These are phyloP conservation scores for Pempheris klunzingeri DNA, from an alignment of 2,797 vertebrate genomes.

Conservation along the genomic window DNA sequence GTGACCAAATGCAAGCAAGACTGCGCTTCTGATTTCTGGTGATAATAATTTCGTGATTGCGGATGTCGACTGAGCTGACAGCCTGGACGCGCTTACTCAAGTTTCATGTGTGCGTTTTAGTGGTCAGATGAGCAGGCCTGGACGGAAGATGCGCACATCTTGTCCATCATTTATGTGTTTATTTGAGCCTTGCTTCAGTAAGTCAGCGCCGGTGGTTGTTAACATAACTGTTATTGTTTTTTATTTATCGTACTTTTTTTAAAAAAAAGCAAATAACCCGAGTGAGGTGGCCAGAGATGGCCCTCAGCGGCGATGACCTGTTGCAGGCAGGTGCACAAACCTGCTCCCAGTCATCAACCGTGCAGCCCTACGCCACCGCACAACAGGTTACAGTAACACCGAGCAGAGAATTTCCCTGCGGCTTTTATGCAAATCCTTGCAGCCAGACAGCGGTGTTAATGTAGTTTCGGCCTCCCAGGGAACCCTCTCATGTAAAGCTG, in stretches of 20 bases:
- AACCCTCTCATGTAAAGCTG: conserved; percentile 1
- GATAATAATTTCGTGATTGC: conserved; percentile 41
- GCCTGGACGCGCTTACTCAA: conserved; percentile 13
- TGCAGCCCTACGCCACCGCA: conserved; percentile 14
- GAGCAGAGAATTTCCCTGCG: conserved; percentile 37
- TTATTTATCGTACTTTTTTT: background rate
- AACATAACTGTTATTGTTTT: background rate
- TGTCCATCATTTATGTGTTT: background rate
- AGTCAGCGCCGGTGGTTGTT: no score
- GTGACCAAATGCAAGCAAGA: background rate
- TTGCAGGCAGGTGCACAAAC: conserved; percentile 69
- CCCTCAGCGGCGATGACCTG: conserved; percentile 42
- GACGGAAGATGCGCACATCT: conserved; percentile 4
- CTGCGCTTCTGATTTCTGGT: background rate
- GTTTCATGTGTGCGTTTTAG: conserved; percentile 33
- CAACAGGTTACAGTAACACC: conserved; percentile 34
- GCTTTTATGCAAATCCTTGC: conserved; percentile 68
- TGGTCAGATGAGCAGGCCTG: background rate
- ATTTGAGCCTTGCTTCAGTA: background rate
- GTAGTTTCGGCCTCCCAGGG: conserved; percentile 4
- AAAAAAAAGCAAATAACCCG: conserved; percentile 3
- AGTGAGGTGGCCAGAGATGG: conserved; percentile 8
- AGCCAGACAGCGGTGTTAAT: conserved; percentile 4
- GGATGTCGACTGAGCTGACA: conserved; percentile 18
- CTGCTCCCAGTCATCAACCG: conserved; percentile 56